Conservation (phyloP, 2,113 vertebrate species). For the Pantherophis guttatus region DNA sequence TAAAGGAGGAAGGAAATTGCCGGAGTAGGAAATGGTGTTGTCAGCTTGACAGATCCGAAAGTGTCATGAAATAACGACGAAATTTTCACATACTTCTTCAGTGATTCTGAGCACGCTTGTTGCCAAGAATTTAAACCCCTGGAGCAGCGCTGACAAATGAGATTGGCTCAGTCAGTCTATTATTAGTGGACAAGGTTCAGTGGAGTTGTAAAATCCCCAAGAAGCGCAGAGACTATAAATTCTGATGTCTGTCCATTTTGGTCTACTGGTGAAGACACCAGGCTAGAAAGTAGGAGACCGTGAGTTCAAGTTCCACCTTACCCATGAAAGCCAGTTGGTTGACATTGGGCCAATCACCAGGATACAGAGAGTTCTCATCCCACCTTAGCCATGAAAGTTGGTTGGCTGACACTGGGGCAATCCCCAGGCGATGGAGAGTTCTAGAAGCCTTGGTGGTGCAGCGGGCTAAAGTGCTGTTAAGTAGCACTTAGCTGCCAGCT, state of each 20-base stretch:
- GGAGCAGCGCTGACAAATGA: neutral
- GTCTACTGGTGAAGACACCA: no score
- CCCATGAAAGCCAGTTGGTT: no score
- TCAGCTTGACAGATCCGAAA: neutral
- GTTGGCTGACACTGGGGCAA: no score
- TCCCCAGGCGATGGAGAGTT: no score
- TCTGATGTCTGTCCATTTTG: neutral
- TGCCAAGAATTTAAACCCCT: neutral
- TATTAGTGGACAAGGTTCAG: neutral
- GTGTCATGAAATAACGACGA: neutral
- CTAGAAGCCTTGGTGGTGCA: no score
- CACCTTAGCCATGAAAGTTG: no score
- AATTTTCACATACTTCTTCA: neutral
- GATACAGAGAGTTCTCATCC: no score
- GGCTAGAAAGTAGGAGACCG: no score
- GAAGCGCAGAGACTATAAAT: neutral
- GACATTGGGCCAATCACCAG: no score
- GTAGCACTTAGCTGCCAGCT: no score
- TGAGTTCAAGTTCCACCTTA: no score
- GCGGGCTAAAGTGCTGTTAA: no score
- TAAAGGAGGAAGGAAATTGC: conserved; percentile 16
- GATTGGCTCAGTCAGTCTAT: neutral
- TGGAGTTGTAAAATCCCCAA: neutral
- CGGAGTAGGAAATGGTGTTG: neutral
- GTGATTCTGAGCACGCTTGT: neutral